A percentile compares a stretch with the other conserved stretches of the same genome.
phyloP scores from a whole-genome alignment of 2,888 invertebrate species.

The Agelastica alni region DNA sequence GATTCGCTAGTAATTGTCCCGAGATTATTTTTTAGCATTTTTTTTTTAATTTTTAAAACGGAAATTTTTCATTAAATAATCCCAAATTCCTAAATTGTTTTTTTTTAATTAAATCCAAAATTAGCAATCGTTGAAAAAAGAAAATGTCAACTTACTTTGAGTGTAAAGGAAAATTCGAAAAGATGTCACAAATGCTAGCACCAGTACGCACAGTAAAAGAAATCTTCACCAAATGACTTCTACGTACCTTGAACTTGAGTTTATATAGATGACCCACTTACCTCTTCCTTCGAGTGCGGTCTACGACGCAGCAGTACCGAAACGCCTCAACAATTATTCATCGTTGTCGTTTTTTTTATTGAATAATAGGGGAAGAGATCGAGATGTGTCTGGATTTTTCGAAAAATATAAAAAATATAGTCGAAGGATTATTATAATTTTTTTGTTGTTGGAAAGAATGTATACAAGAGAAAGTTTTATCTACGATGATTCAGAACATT shows the following conservation, averaged over 20 bases:
- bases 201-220: conserved; percentile 39
- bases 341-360: not conserved
- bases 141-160: conserved; percentile 23
- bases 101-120: no score
- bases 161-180: no score
- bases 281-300: conserved; percentile 31
- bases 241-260: conserved; percentile 79
- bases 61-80: no score
- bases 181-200: conserved; percentile 33
- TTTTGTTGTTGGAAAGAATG: not conserved
- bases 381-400: conserved; percentile 5
- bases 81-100: no score
- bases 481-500: conserved; percentile 13
- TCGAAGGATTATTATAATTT: no score
- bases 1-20: no score
- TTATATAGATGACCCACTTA: conserved; percentile 83
- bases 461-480: conserved; percentile 17
- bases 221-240: conserved; percentile 57
- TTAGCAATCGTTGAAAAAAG: no score
- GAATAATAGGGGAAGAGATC: no score
- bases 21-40: no score
- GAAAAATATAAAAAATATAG: not conserved
- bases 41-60: no score
- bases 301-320: conserved; percentile 1
- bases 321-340: not conserved